Evolutionary conservation across 2,113 vertebrate genomes (phyloP), one percentile per base, ranked within the genome.

Genomic region (Ochotona princeps): DNA sequence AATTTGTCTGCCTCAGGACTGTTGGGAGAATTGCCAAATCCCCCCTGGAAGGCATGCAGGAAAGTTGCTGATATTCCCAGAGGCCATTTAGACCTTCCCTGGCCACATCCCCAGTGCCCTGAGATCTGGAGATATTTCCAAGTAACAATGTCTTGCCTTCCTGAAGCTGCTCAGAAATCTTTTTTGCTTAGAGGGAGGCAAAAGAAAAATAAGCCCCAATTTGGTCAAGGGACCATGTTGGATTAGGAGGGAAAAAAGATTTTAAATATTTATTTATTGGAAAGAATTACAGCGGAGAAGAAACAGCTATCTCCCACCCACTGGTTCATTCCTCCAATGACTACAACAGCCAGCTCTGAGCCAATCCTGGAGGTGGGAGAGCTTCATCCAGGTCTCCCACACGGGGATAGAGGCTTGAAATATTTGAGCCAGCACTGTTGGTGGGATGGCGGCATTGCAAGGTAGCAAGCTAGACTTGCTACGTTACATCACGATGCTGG

Each of bases 31-130:
- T 94, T 81, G 38, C 70, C 63, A 73, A 83, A 91, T 32, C 7
- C 51, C 35, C 2, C 13, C 30, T 32, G 38, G 51, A 30, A 95
- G 49, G 66, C 83, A 57, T 57, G 20, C 54, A 38, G 80, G 65
- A 86, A 84, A 65, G 25, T 69, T 44, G 38, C 38, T 44, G 38
- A 44, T 44, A 44, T 28, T 89, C 23, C 7, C 67, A 8, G 1
- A 63, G 81, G 26, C 30, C 78, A 63, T 92, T 91, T 84, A 30
- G 60, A 90, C 60, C 35, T 93, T 25, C 65, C 88, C 78, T 82
- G 78, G 79, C 15, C 93, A 49, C 65, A 78, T 65, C 66, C 13
- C 14, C 57, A 54, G 70, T 51, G 10, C 30, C 28, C 10, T 2
- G 32, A 89, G 63, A 74, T n/a, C n/a, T 49, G 32, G 74, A 79